Conservation (phyloP, 2,888 invertebrate genomes). For the Torymus texanus region DNA sequence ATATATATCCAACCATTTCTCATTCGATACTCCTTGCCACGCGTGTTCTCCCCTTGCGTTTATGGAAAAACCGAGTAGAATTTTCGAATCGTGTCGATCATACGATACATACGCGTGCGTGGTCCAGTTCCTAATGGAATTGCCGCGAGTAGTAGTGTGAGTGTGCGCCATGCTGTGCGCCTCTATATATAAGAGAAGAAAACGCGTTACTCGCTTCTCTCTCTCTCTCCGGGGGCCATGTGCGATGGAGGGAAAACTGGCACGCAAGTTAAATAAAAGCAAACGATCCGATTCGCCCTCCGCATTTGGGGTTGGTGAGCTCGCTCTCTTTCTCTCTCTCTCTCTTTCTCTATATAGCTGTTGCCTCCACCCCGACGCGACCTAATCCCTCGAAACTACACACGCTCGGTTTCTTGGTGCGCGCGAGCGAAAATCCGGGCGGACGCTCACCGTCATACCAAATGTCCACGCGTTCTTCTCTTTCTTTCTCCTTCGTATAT, state of each 20-base stretch:
- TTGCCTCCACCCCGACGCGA: conserved; percentile 26
- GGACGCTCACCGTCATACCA: conserved; percentile 39
- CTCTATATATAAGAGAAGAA: conserved; percentile 55
- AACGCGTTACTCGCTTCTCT: conserved; percentile 25
- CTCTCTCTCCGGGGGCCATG: no score
- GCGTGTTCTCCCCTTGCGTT: not conserved
- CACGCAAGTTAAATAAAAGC: conserved; percentile 67
- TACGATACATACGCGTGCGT: not conserved
- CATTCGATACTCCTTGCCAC: not conserved
- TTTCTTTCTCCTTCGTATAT: conserved; percentile 31
- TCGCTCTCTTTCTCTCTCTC: conserved; percentile 14
- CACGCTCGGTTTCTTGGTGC: conserved; percentile 38
- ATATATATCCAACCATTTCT: not conserved
- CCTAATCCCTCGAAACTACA: conserved; percentile 44
- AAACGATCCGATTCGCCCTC: conserved; percentile 61
- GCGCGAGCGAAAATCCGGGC: conserved; percentile 39
- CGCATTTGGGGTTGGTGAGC: conserved; percentile 21
- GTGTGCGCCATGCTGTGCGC: conserved; percentile 48
- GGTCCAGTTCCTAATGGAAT: conserved; percentile 70
- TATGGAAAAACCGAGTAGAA: not conserved
- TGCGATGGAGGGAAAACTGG: conserved; percentile 1
- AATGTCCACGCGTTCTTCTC: conserved; percentile 12
- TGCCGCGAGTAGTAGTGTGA: conserved; percentile 53
- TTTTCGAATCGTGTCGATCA: not conserved
- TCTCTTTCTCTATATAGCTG: conserved; percentile 7